Evolutionary conservation across 2,888 invertebrate species (phyloP), one percentile per base, ranked within the genome.

Genomic region (Diaphora mendica): DNA sequence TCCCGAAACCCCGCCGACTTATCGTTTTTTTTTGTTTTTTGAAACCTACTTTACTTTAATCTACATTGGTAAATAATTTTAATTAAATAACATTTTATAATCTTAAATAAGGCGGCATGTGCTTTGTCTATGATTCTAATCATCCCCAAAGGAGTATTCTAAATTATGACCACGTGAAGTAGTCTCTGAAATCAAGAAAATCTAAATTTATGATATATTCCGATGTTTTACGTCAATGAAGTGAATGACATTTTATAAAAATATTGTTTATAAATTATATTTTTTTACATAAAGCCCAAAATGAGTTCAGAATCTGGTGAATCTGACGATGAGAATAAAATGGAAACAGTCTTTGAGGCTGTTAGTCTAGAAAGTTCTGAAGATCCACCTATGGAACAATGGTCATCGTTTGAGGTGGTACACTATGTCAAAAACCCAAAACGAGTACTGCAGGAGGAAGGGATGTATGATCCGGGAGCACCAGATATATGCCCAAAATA

Each of bases 361-460:
- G 79, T 82, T 0, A 75, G 82, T 23, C 82, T 89, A 3, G 87
- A 83, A n/a, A 91, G 91, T 73, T 92, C 93, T 0, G 91, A 86
- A 67, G 94, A 93, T 0, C 88, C 89, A 26, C 92, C 93, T 0
- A 91, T 88, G 83, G 89, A 90, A 1, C 89, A 94, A 73, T 94
- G 94, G 93, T 89, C 94, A 8, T 94, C 95, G 0, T 78, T 94
- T 2, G 73, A 86, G 4, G 64, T 91, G 3, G 79, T 82, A 17
- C 3, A 76, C 1, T 77, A 85, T 1, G 76, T 81, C 33, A 82
- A 81, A 3, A 83, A 79, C 64, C 75, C 79, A 3, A 91, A 91
- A 74, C 75, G 81, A 69, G 72, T 75, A 5, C 75, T 89, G 2
- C 87, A 78, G 64, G 82, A 83, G 39, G 30, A 86, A 66, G 90